Percentiles rank a stretch among this genome's conserved stretches.
phyloP scores from a whole-genome alignment of 2,113 vertebrate species.

The Rhea americana region DNA sequence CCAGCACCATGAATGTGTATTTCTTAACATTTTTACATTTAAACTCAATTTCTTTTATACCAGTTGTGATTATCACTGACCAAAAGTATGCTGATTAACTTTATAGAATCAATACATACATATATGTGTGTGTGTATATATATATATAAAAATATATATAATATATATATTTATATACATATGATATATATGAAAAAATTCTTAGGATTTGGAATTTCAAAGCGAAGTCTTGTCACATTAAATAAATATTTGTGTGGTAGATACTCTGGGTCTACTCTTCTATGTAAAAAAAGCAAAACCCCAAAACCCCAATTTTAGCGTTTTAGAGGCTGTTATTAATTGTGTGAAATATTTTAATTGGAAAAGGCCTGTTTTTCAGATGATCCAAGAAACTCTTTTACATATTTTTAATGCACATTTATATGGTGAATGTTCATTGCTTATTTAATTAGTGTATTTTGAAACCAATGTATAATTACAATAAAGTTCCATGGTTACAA shows the following conservation, averaged over 20 bases:
- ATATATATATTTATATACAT: no score
- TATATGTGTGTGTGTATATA: neutral
- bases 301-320: no score
- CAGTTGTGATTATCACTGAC: neutral
- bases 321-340: neutral
- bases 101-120: neutral
- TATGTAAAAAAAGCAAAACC: neutral
- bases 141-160: no score
- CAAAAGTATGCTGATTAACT: neutral
- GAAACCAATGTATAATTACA: neutral
- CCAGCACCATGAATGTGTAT: neutral
- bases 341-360: neutral
- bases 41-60: neutral
- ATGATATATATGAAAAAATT: neutral
- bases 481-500: neutral
- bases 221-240: neutral
- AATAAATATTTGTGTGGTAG: neutral
- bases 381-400: neutral
- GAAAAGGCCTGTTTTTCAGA: neutral
- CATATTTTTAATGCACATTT: neutral
- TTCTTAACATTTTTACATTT: neutral
- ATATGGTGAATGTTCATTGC: neutral
- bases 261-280: neutral
- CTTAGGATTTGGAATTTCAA: neutral
- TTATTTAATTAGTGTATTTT: neutral